Evolutionary conservation across 2,797 vertebrate genomes (phyloP).

Genomic region (Trematomus bernacchii): DNA sequence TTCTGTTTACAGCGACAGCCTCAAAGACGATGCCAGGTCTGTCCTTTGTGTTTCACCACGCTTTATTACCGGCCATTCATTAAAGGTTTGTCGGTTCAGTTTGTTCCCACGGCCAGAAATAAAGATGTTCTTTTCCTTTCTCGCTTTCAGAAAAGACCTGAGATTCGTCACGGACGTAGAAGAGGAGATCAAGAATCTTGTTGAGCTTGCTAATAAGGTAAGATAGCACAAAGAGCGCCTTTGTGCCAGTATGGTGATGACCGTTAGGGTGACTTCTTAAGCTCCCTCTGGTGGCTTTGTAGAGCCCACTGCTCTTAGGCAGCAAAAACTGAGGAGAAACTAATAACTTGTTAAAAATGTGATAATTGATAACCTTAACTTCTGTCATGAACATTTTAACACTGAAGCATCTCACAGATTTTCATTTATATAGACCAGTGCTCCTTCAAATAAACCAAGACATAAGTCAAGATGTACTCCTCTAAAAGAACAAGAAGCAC

Average conservation of each 20-base stretch:
- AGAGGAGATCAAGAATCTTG: constrained; percentile 93
- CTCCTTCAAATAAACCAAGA: neutral
- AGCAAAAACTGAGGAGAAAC: neutral
- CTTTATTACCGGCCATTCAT: neutral
- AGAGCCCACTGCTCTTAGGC: neutral
- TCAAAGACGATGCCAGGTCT: constrained; percentile 97
- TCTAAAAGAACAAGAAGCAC: neutral
- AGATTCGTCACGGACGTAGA: constrained; percentile 98
- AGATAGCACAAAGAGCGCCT: constrained; percentile 4
- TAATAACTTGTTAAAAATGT: no score
- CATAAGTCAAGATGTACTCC: neutral
- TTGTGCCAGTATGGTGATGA: neutral
- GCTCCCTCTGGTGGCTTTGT: constrained; percentile 55
- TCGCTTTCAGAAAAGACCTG: constrained; percentile 91
- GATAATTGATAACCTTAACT: neutral
- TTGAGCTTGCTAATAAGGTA: constrained; percentile 96
- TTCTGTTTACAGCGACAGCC: constrained; percentile 92
- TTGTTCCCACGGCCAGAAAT: neutral
- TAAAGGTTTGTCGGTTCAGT: neutral
- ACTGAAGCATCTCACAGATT: neutral
- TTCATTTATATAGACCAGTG: neutral
- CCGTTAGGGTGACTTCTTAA: neutral
- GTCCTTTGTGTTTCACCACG: neutral
- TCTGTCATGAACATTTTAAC: neutral
- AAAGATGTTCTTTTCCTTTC: neutral